Evolutionary conservation across 2,888 invertebrate species (phyloP).

Genomic region (Tolmerus cingulatus): DNA sequence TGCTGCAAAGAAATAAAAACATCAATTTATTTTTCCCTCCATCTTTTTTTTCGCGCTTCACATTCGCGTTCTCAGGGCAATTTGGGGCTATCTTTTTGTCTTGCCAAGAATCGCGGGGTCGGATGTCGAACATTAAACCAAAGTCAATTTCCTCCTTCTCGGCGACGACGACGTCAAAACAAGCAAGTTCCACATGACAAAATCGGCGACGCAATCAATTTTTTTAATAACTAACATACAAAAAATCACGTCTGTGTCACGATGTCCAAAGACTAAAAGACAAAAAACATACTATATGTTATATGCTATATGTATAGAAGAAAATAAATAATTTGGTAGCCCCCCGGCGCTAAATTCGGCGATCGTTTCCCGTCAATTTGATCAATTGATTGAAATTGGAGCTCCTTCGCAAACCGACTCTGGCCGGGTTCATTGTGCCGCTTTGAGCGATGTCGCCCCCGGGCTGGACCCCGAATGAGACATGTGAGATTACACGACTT

Average conservation of each 20-base stretch:
- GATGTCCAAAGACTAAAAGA: not conserved
- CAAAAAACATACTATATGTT: not conserved
- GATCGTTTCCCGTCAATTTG: constrained; percentile 8
- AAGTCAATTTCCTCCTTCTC: not conserved
- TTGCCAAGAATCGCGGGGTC: not conserved
- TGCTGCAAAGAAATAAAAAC: not conserved
- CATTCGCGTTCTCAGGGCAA: not conserved
- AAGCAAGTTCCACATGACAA: not conserved
- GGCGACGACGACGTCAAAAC: not conserved
- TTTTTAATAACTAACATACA: not conserved
- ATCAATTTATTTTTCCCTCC: too few species aligned
- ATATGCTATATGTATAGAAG: not conserved
- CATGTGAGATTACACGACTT: not conserved
- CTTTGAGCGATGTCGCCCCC: not conserved
- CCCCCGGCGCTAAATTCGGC: constrained; percentile 3
- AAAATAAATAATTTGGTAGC: not conserved
- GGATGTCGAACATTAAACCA: not conserved
- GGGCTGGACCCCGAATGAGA: not conserved
- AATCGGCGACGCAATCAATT: constrained; percentile 1
- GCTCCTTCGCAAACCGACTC: not conserved
- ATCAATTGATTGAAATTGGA: constrained; percentile 18
- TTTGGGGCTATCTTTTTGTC: not conserved
- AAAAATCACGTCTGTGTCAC: not conserved
- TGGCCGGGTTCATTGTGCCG: not conserved
- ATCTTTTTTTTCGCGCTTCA: not conserved